phyloP scores from a whole-genome alignment of 2,888 invertebrate genomes.

The Pseudolycoriella hygida region DNA sequence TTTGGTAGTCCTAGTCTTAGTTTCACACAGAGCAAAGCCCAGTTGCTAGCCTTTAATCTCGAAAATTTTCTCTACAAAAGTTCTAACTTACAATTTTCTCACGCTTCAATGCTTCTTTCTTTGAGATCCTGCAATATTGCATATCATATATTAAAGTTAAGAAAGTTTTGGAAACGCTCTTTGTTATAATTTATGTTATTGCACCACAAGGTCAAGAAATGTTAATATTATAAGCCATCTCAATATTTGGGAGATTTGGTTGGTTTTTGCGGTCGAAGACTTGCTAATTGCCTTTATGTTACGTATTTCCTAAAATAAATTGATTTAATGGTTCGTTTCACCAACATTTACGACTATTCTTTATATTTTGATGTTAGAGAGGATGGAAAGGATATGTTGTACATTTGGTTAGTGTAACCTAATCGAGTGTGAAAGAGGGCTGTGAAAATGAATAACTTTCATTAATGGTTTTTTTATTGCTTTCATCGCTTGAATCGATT shows the following conservation, averaged over 20 bases:
- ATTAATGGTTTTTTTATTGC: no score
- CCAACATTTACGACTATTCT: background rate
- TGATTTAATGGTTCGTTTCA: conserved; percentile 1
- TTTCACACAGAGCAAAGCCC: no score
- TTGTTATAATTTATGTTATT: background rate
- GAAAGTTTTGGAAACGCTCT: no score
- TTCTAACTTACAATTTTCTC: no score
- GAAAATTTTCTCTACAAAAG: no score
- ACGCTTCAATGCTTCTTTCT: no score
- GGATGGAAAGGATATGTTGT: background rate
- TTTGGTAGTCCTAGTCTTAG: no score
- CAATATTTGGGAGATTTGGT: background rate
- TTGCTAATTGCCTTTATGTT: conserved; percentile 6
- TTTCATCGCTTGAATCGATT: no score
- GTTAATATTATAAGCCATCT: background rate
- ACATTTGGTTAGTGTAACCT: background rate
- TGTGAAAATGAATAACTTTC: no score
- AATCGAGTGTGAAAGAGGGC: background rate
- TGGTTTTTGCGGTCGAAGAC: background rate
- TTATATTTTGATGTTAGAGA: background rate
- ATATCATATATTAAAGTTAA: no score
- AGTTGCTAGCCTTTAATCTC: no score
- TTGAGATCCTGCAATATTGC: no score
- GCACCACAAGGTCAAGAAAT: background rate
- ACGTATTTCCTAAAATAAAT: conserved; percentile 5